Base-by-base conservation (phyloP, 1,140 invertebrate genomes). In the Pseudomyrmex flavicornis region DNA sequence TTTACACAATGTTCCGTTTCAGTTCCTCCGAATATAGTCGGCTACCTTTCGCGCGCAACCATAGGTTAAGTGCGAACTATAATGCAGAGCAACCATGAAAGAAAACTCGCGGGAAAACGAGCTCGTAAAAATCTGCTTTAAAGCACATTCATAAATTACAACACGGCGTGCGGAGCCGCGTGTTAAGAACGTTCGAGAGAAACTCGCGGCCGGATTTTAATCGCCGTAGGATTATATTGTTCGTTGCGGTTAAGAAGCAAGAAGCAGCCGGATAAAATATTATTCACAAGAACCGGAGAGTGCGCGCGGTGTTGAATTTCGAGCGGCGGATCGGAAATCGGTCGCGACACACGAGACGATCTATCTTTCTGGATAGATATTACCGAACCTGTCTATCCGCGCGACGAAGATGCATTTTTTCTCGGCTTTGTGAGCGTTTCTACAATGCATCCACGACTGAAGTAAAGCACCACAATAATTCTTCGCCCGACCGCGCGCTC, bases 21-120 rank as follows among this genome's bases (percentile, higher is more conserved):
- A 20, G 44, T 68, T 35, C 20, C 44, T 65, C 17, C 8, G 26
- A 48, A 66, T 76, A 35, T 77, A 68, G 74, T 50, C n/a, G 46
- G 1, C 5, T 15, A 17, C 0, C 48, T 35, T 35, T 48, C 17
- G 17, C 22, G 22, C 62, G 26, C 65, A 48, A 54, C 12, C 26
- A 54, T 77, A 8, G 66, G 15, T 15, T 48, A 80, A 70, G 54
- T 80, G 20, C 66, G 62, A 10, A 35, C 35, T 35, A 35, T 35
- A 35, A 35, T 35, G 35, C 35, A 35, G 35, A 35, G 35, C 48
- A 12, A 15, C 56, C 68, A 5, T 68, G 46, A 50, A 72, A 83
- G 72, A 66, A 86, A 86, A 73, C 72, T 83, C 48, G 44, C 17
- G 79, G 62, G 72, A 85, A 86, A 87, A 87, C 58, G 79, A 83